A percentile compares a stretch with the other conserved stretches of the same genome.
phyloP scores from a whole-genome alignment of 2,113 vertebrate species.

The Thamnaconus septentrionalis region DNA sequence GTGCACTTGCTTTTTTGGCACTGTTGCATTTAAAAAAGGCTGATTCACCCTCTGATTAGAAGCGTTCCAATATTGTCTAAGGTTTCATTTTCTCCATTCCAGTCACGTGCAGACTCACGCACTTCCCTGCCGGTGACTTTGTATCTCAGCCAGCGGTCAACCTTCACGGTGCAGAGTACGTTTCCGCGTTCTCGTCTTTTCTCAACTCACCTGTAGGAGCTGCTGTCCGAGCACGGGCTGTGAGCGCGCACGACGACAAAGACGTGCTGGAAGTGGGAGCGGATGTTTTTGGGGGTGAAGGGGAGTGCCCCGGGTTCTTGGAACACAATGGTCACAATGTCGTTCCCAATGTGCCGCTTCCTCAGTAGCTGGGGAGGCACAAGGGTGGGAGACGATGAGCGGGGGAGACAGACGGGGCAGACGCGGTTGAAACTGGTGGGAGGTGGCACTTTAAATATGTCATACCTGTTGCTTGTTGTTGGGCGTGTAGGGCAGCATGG shows the following conservation, averaged over 20 bases:
- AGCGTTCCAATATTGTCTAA: background rate
- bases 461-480: slow-evolving; percentile 98
- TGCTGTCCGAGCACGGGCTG: slow-evolving; percentile 86
- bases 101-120: too few species aligned
- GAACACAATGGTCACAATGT: slow-evolving; percentile 97
- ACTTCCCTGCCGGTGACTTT: too few species aligned
- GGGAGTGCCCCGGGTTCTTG: slow-evolving; percentile 95
- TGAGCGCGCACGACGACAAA: slow-evolving; percentile 92
- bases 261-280: slow-evolving; percentile 97
- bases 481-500: slow-evolving; percentile 95
- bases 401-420: too few species aligned
- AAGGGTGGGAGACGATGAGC: too few species aligned
- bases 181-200: too few species aligned
- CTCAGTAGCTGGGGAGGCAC: slow-evolving; percentile 81
- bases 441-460: background rate
- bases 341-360: slow-evolving; percentile 96
- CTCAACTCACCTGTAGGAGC: slow-evolving; percentile 88
- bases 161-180: too few species aligned
- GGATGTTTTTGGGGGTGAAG: slow-evolving; percentile 97
- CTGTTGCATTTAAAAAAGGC: too few species aligned
- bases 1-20: too few species aligned
- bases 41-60: too few species aligned
- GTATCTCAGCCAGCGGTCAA: too few species aligned
- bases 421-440: too few species aligned
- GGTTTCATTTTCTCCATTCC: background rate